Evolutionary conservation across 2,113 vertebrate species (phyloP), one percentile per base, ranked within the genome.

Genomic region (Hyperoodon ampullatus): DNA sequence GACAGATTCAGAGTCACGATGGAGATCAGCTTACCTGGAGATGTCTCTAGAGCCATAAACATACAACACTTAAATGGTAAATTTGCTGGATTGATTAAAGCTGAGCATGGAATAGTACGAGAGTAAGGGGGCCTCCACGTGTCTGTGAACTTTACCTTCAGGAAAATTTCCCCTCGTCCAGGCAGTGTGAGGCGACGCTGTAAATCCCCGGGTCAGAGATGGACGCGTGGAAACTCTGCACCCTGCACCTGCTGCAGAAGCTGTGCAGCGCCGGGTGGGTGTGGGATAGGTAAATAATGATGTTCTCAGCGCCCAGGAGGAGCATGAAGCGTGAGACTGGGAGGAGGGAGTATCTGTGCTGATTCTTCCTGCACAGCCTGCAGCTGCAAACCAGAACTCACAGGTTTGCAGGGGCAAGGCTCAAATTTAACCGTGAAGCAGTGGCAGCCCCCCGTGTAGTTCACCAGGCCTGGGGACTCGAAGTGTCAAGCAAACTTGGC

Each of bases 101-200:
- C 88, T 77, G 39, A 85, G 50, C 14, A 14, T 66, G 63, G 68
- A 77, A 60, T 71, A 66, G 33, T 39, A 30, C 5, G 7, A 53
- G 23, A 30, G 80, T 44, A 72, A 92, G 39, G 58, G 30, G 28
- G 58, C 65, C 26, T 71, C 66, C 44, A 89, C 16, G 9, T 13
- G 72, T 74, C 39, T 1, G 14, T 80, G 42, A 66, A 80, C 35
- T 86, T 95, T 93, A 94, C 85, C 85, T 95, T 75, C 21, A 82
- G 44, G 50, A 90, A 85, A 92, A 87, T 30, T n/a, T 66, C 92
- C 47, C 80, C 47, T 92, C 14, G 50, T 68, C 65, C 88, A 85
- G 83, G 77, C 83, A 58, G 26, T 21, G 44, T 35, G 10, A 24
- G 53, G 53, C 11, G 50, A 77, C 0, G n/a, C 53, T 12, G 14